phyloP scores from a whole-genome alignment of 2,797 vertebrate species.

The Falco concolor region DNA sequence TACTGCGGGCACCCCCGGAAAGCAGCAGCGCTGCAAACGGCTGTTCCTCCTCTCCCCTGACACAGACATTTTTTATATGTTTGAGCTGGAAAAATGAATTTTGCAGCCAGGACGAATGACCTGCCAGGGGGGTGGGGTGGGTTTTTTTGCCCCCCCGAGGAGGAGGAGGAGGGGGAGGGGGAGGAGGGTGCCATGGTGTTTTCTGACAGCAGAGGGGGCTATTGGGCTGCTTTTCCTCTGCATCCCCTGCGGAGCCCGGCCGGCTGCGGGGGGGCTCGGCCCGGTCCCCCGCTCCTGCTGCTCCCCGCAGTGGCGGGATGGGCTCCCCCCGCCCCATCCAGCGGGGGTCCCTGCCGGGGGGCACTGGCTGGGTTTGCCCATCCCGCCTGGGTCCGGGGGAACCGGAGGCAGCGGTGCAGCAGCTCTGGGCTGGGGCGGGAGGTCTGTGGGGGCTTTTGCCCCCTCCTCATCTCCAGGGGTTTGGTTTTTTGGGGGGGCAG shows the following conservation, averaged over 20 bases:
- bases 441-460: background rate
- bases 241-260: background rate
- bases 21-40: fast-evolving
- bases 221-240: background rate
- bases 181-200: background rate
- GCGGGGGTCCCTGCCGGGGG: no score
- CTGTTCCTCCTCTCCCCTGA: background rate
- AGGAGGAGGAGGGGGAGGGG: no score
- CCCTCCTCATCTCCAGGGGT: no score
- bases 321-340: no score
- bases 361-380: no score
- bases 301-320: no score
- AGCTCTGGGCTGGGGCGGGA: background rate
- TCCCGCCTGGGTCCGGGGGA: no score
- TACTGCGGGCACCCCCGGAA: fast-evolving
- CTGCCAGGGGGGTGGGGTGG: background rate
- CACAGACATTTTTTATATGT: fast-evolving
- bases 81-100: background rate
- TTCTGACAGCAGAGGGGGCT: constrained; percentile 46
- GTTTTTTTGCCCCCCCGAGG: fast-evolving
- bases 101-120: background rate
- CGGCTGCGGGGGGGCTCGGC: no score
- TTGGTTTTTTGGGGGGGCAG: background rate
- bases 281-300: no score
- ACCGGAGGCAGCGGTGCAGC: background rate